Percentiles rank a stretch among this genome's conserved stretches.
phyloP scores from a whole-genome alignment of 2,113 vertebrate species.

The Platysteira castanea region DNA sequence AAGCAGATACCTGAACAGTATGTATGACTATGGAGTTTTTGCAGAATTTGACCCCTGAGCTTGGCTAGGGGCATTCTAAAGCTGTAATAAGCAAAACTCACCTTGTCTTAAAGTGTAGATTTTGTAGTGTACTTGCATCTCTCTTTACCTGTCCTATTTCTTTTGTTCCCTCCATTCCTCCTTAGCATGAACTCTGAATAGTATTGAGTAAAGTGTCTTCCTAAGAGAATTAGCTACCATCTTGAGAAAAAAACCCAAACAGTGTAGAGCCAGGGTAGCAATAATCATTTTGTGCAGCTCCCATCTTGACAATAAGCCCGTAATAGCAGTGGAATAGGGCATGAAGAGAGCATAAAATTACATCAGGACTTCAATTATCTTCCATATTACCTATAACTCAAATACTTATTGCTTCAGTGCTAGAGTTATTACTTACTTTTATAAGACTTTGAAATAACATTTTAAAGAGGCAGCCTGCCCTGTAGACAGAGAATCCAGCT shows the following conservation, averaged over 20 bases:
- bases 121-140: neutral
- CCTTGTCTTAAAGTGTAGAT: neutral
- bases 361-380: neutral
- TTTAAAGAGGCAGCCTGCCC: neutral
- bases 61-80: neutral
- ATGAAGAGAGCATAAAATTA: neutral
- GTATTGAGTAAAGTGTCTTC: neutral
- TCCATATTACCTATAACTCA: neutral
- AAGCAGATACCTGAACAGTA: neutral
- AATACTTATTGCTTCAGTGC: neutral
- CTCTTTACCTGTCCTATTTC: neutral
- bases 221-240: neutral
- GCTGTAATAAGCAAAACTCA: neutral
- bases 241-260: neutral
- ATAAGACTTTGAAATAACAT: neutral
- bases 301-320: neutral
- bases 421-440: neutral
- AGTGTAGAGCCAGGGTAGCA: neutral
- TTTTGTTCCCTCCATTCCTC: neutral
- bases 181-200: neutral
- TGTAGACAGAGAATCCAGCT: neutral
- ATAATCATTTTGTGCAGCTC: neutral
- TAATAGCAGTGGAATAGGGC: neutral
- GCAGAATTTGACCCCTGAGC: neutral
- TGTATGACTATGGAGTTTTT: neutral